Conservation (phyloP, 2,113 vertebrate species). For the Paradisaea rubra region DNA sequence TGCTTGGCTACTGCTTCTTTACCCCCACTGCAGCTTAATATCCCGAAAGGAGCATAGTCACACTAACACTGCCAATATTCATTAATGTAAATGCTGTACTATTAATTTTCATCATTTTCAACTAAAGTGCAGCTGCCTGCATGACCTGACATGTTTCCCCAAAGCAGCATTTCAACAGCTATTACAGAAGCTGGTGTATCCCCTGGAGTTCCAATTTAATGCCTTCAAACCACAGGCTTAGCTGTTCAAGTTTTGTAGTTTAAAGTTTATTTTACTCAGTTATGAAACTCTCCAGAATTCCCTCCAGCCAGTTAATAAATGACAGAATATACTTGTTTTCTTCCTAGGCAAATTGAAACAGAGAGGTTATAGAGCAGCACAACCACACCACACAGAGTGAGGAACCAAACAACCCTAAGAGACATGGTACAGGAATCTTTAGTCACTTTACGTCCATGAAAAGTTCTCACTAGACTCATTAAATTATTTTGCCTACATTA, state of each 20-base stretch:
- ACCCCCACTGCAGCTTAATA: not conserved
- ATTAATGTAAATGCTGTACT: not conserved
- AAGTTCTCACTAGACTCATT: not conserved
- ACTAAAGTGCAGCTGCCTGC: not conserved
- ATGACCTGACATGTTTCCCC: not conserved
- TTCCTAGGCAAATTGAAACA: not conserved
- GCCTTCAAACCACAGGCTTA: slow-evolving; percentile 10
- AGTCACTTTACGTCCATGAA: not conserved
- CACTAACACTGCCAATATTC: not conserved
- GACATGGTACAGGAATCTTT: not conserved
- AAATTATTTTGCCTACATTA: not conserved
- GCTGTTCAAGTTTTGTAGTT: not conserved
- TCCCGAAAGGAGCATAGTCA: not conserved
- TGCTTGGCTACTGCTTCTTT: not conserved
- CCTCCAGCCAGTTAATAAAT: not conserved
- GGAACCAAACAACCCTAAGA: not conserved
- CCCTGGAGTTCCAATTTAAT: not conserved
- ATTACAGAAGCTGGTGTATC: not conserved
- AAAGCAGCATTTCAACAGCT: slow-evolving; percentile 4
- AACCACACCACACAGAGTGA: not conserved
- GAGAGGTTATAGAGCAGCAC: not conserved
- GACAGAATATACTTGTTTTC: not conserved
- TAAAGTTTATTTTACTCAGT: not conserved
- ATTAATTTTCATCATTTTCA: not conserved
- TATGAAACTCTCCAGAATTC: not conserved